Base-by-base conservation (phyloP, 2,797 vertebrate species). In the Dromococcyx pavoninus region DNA sequence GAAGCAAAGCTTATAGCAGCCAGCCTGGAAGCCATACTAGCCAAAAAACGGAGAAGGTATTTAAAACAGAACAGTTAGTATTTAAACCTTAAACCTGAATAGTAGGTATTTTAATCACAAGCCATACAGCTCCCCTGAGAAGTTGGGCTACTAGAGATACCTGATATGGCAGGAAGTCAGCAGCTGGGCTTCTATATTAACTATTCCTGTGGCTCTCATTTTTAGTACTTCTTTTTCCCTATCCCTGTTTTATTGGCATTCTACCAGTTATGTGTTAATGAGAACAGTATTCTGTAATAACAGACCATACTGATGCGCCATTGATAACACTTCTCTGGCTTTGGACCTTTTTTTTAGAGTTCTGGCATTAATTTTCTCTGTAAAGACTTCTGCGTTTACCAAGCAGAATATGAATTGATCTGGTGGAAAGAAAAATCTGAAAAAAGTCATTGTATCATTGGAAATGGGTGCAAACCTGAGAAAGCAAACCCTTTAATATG, bases 401-500 rank as follows among this genome's bases (percentile, higher is more conserved):
- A 60, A 81, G 44, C 35, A 62, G 51, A 67, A 48, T 80, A 74
- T 39, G 11, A 28, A 71, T 43, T 54, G 46, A 72, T 32, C 7
- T 71, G 27, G 14, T 76, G 30, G 17, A 80, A 88, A 72, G 7
- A 10, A 93, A 60, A 90, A 92, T 21, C 18, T 51, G 54, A 90
- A 93, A 91, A 86, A 89, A 76, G 70, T 44, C 85, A 43, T 39
- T 44, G 11, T 69, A 24, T 61, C n/a, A 33, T 21, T 91, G 37
- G 32, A 89, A 81, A 84, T 65, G 53, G 10, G 23, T 23, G 5
- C 23, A 50, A 85, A 35, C 41, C 62, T 96, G 57, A 88, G 95
- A 95, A 53, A 93, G 28, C 19, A 88, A 86, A 60, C 17, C 24
- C 50, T 93, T 96, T 88, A 33, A 86, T 92, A 72, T 94, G 33